Conservation (phyloP, 2,888 invertebrate genomes). For the Eristalinus sepulchralis region DNA sequence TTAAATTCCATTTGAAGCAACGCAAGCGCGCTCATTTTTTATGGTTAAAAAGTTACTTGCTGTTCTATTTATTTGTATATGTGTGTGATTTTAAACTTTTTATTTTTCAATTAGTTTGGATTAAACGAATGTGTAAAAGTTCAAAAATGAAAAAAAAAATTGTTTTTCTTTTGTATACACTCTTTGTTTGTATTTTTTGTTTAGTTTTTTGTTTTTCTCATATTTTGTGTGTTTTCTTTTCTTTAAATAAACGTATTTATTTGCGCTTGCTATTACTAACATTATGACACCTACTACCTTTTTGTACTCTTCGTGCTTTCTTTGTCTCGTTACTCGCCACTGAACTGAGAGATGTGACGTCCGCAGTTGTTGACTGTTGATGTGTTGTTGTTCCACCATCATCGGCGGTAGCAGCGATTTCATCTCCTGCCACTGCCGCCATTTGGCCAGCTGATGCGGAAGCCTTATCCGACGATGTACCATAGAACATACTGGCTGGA, state of each 20-base stretch:
- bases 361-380: constrained; percentile 57
- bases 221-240: constrained; percentile 5
- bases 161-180: constrained; percentile 39
- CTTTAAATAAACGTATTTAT: constrained; percentile 47
- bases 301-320: constrained; percentile 82
- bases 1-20: constrained; percentile 11
- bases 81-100: neutral
- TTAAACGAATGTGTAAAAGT: constrained; percentile 42
- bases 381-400: constrained; percentile 30
- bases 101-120: constrained; percentile 20
- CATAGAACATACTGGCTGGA: constrained; percentile 57
- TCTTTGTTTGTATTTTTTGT: constrained; percentile 25
- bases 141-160: constrained; percentile 34
- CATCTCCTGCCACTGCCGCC: constrained; percentile 3
- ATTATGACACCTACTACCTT: constrained; percentile 80
- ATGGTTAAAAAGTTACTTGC: constrained; percentile 18
- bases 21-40: constrained; percentile 12
- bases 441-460: constrained; percentile 25
- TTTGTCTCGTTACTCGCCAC: constrained; percentile 77
- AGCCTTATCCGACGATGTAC: constrained; percentile 45
- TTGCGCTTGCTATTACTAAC: constrained; percentile 80
- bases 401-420: constrained; percentile 16
- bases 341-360: constrained; percentile 73
- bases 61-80: neutral
- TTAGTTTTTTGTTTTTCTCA: neutral